Conservation (phyloP, 2,797 vertebrate species). For the Siniperca undulata region DNA sequence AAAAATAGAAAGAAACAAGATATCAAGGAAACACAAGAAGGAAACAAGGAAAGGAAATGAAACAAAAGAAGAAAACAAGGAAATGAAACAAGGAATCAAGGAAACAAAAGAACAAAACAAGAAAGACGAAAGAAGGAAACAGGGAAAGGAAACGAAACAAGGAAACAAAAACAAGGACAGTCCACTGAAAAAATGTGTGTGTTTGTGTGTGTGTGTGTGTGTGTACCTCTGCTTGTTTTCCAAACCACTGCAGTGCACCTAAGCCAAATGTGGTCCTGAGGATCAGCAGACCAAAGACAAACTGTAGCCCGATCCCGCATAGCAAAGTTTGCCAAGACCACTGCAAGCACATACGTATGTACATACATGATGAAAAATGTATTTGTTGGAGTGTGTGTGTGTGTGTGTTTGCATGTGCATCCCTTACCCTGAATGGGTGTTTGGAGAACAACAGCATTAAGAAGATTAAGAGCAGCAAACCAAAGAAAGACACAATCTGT, state of each 20-base stretch:
- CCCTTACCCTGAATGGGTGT: constrained; percentile 85
- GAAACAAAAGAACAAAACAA: not conserved
- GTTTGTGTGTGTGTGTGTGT: not conserved
- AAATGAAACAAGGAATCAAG: not conserved
- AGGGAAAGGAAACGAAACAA: not conserved
- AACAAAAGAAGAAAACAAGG: not conserved
- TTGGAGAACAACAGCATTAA: constrained; percentile 90
- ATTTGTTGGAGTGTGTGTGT: not conserved
- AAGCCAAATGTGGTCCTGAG: constrained; percentile 87
- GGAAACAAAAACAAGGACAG: not conserved
- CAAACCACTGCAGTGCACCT: constrained; percentile 85
- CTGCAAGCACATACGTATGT: constrained; percentile 70
- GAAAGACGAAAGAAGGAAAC: not conserved
- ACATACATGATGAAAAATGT: not conserved
- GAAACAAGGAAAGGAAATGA: too few relatives aligned
- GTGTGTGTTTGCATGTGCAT: not conserved
- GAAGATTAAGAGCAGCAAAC: constrained; percentile 85
- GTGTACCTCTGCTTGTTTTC: constrained; percentile 87
- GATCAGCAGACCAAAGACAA: constrained; percentile 88
- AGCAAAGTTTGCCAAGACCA: constrained; percentile 87
- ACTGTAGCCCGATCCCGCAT: constrained; percentile 88
- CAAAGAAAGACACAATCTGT: constrained; percentile 89
- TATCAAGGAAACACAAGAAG: too few relatives aligned
- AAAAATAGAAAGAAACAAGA: too few relatives aligned
- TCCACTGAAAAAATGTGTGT: not conserved